phyloP scores from a whole-genome alignment of 2,113 vertebrate species.

The Lanius collurio region DNA sequence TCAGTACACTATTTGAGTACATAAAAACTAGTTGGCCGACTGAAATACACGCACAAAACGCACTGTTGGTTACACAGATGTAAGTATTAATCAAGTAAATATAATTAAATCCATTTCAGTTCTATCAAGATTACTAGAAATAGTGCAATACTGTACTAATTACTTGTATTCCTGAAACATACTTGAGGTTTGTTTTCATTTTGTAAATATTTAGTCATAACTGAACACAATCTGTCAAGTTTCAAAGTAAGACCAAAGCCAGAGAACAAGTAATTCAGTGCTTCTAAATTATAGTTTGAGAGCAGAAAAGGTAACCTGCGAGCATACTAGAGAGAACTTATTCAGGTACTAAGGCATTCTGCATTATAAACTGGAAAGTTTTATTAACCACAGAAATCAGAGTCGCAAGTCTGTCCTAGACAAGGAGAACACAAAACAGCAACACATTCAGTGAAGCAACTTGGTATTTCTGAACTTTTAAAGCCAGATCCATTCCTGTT shows the following conservation, averaged over 20 bases:
- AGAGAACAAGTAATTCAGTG: background rate
- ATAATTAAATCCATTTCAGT: background rate
- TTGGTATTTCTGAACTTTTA: background rate
- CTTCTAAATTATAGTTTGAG: background rate
- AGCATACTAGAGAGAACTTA: background rate
- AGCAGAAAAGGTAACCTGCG: background rate
- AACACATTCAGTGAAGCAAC: background rate
- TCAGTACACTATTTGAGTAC: background rate
- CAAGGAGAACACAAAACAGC: background rate
- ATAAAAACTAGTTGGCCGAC: background rate
- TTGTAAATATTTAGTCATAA: background rate
- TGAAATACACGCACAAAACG: background rate
- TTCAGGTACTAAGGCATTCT: background rate
- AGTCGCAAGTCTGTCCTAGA: background rate
- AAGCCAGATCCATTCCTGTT: background rate
- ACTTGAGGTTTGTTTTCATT: background rate
- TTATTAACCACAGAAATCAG: background rate
- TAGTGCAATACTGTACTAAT: background rate
- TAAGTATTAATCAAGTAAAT: background rate
- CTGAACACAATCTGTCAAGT: background rate
- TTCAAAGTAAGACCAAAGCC: background rate
- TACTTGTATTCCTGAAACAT: background rate
- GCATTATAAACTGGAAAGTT: background rate
- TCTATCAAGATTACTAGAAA: background rate
- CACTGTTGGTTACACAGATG: background rate